Conservation (phyloP, 2,888 invertebrate genomes). For the Perithous albicinctus region DNA sequence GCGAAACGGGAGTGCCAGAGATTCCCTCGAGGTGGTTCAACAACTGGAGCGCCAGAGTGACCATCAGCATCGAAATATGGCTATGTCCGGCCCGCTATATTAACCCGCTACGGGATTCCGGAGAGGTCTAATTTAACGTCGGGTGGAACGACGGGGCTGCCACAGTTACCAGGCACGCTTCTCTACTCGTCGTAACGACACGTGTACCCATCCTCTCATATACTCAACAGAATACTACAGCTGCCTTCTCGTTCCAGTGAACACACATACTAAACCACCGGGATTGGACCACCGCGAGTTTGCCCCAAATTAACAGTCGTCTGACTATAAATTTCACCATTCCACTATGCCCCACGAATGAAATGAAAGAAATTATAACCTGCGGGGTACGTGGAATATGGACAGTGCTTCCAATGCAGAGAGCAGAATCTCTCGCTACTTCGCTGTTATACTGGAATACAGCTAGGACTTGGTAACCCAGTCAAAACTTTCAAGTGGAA, state of each 20-base stretch:
- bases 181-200: slow-evolving; percentile 28
- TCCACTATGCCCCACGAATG: slow-evolving; percentile 16
- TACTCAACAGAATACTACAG: slow-evolving; percentile 37
- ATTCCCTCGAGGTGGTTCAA: slow-evolving; percentile 36
- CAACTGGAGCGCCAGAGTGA: slow-evolving; percentile 42
- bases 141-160: slow-evolving; percentile 40
- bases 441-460: slow-evolving; percentile 17
- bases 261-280: slow-evolving; percentile 35
- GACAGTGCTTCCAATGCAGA: neutral
- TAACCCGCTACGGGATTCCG: slow-evolving; percentile 64
- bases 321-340: slow-evolving; percentile 47
- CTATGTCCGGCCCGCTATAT: slow-evolving; percentile 57
- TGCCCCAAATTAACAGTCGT: slow-evolving; percentile 49
- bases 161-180: slow-evolving; percentile 26
- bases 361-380: slow-evolving; percentile 34
- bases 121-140: slow-evolving; percentile 67
- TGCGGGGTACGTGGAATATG: slow-evolving; percentile 26
- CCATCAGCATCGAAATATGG: slow-evolving; percentile 66
- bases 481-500: slow-evolving; percentile 60
- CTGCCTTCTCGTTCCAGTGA: slow-evolving; percentile 3
- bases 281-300: slow-evolving; percentile 35
- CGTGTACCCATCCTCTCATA: slow-evolving; percentile 28
- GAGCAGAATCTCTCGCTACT: slow-evolving; percentile 20
- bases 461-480: slow-evolving; percentile 49
- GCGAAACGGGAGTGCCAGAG: slow-evolving; percentile 32